Evolutionary conservation across 2,888 invertebrate genomes (phyloP).

Genomic region (Drosophila paracracens): DNA sequence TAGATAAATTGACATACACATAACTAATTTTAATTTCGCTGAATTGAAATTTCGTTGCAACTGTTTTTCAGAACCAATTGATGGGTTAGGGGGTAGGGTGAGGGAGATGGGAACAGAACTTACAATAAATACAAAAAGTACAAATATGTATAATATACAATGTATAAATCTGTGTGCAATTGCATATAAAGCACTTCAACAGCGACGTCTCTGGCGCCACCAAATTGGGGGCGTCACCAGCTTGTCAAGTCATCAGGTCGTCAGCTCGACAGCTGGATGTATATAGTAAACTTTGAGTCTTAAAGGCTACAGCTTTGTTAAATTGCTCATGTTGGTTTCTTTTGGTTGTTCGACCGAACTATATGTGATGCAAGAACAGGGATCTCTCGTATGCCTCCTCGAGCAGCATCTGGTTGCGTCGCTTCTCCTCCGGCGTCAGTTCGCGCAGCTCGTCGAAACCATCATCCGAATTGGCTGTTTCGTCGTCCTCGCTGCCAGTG

Average conservation of each 20-base stretch:
- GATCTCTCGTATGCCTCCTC: slow-evolving; percentile 85
- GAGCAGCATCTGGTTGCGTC: slow-evolving; percentile 82
- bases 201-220: slow-evolving; percentile 12
- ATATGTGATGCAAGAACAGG: slow-evolving; percentile 80
- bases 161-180: slow-evolving; percentile 72
- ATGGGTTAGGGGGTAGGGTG: slow-evolving; percentile 9
- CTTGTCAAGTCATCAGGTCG: slow-evolving; percentile 2
- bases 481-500: slow-evolving; percentile 48
- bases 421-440: slow-evolving; percentile 79
- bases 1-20: slow-evolving; percentile 40
- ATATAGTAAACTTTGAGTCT: slow-evolving; percentile 74
- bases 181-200: slow-evolving; percentile 73
- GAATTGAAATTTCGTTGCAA: slow-evolving; percentile 26
- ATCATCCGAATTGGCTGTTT: slow-evolving; percentile 83
- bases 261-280: slow-evolving; percentile 30
- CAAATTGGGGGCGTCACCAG: slow-evolving; percentile 12
- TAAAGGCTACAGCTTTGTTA: slow-evolving; percentile 58
- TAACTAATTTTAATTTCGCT: slow-evolving; percentile 43
- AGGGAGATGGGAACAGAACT: slow-evolving; percentile 42
- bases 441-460: slow-evolving; percentile 82
- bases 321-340: slow-evolving; percentile 61
- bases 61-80: slow-evolving; percentile 21
- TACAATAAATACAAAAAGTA: slow-evolving; percentile 78
- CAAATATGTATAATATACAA: slow-evolving; percentile 75
- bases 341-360: slow-evolving; percentile 45